Conservation (phyloP, 2,888 invertebrate genomes). For the Neuroscelio doddi region DNA sequence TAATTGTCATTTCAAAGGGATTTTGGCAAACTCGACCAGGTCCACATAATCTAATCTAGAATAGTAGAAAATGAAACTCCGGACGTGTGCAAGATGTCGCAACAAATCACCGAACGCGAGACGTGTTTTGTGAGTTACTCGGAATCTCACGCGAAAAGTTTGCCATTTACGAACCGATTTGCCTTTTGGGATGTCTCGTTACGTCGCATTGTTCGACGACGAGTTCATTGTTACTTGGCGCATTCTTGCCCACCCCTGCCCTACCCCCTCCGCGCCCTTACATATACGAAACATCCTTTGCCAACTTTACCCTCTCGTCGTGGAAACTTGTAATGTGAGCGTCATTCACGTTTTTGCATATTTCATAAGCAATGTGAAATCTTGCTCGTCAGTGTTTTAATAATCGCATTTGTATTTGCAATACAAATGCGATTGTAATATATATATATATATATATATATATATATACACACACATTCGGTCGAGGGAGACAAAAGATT, state of each 20-base stretch:
- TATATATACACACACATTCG: no score
- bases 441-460: no score
- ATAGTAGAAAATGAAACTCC: not conserved
- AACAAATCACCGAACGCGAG: not conserved
- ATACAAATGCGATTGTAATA: no score
- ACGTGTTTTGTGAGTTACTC: not conserved
- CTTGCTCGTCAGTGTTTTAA: conserved; percentile 35
- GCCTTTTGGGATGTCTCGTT: conserved; percentile 57
- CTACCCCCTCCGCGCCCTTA: conserved; percentile 13
- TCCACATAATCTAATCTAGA: no score
- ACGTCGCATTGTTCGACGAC: conserved; percentile 61
- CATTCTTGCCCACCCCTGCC: conserved; percentile 30
- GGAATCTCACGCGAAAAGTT: conserved; percentile 28
- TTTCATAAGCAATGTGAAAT: conserved; percentile 37
- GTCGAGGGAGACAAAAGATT: no score
- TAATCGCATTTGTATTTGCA: conserved; percentile 37
- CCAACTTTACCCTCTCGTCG: no score
- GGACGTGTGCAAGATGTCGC: not conserved
- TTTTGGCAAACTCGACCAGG: no score
- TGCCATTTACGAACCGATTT: conserved; percentile 41
- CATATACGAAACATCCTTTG: not conserved
- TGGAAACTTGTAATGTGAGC: conserved; percentile 45
- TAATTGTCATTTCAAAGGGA: no score
- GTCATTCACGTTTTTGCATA: conserved; percentile 43
- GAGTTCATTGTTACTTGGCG: conserved; percentile 53